A percentile compares a stretch with the other conserved stretches of the same genome.
Conservation (phyloP, 2,113 vertebrate species). For the Sterna hirundo region DNA sequence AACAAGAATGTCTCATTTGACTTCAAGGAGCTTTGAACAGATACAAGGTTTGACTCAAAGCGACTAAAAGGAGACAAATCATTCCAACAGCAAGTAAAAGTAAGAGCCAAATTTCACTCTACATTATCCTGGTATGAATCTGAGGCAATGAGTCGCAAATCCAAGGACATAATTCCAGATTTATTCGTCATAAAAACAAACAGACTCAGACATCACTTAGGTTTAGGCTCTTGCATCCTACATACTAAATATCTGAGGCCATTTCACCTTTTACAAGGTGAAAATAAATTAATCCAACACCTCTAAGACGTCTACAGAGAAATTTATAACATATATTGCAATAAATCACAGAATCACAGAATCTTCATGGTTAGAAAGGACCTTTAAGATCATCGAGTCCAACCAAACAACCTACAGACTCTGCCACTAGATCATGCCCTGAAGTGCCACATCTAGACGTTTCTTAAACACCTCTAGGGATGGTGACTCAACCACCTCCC, state of each 20-base stretch:
- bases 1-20: not conserved
- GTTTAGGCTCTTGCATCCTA: constrained; percentile 33
- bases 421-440: too few relatives aligned
- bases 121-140: not conserved
- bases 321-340: not conserved
- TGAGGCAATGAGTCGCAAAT: not conserved
- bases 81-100: not conserved
- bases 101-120: not conserved
- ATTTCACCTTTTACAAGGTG: not conserved
- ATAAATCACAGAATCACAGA: not conserved
- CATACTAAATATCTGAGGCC: not conserved
- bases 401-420: too few relatives aligned
- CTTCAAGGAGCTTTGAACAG: not conserved
- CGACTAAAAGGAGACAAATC: not conserved
- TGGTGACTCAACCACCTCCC: too few relatives aligned
- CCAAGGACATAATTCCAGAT: not conserved
- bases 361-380: too few relatives aligned
- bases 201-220: not conserved
- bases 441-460: too few relatives aligned
- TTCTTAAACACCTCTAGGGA: too few relatives aligned
- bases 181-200: not conserved
- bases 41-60: not conserved
- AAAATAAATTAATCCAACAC: not conserved
- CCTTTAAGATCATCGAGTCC: too few relatives aligned
- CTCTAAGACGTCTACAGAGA: not conserved